phyloP scores from a whole-genome alignment of 2,113 vertebrate species.

The Calidris pygmaea region DNA sequence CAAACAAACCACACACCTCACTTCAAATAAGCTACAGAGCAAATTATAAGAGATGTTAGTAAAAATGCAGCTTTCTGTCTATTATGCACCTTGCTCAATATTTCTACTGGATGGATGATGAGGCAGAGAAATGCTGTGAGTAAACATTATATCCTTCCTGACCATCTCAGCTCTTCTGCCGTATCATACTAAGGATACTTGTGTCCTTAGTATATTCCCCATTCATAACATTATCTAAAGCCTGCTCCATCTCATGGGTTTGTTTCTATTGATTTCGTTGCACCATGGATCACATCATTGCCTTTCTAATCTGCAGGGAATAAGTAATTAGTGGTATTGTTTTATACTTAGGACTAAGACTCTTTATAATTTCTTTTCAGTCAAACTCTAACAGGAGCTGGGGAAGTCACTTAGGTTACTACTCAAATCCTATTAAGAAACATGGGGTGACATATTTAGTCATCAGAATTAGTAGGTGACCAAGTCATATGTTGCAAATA shows the following conservation, averaged over 20 bases:
- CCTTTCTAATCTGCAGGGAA: neutral
- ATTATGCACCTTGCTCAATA: neutral
- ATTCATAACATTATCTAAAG: neutral
- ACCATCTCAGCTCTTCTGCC: neutral
- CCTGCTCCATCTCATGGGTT: neutral
- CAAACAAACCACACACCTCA: neutral
- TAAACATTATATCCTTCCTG: neutral
- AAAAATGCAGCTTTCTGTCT: accelerated
- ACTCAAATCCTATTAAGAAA: neutral
- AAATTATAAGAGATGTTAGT: neutral
- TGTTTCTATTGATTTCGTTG: neutral
- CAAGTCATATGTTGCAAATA: neutral
- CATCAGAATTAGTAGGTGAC: neutral
- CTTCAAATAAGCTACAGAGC: neutral
- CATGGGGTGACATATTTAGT: neutral
- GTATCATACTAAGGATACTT: neutral
- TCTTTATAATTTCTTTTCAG: neutral
- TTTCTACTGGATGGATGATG: neutral
- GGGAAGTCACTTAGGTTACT: neutral
- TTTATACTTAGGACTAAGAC: neutral
- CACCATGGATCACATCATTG: neutral
- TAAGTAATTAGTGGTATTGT: neutral
- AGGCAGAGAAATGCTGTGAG: neutral
- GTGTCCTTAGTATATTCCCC: neutral
- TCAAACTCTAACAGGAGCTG: neutral